Conservation (phyloP, 2,888 invertebrate genomes). For the Herminia tarsipennalis region DNA sequence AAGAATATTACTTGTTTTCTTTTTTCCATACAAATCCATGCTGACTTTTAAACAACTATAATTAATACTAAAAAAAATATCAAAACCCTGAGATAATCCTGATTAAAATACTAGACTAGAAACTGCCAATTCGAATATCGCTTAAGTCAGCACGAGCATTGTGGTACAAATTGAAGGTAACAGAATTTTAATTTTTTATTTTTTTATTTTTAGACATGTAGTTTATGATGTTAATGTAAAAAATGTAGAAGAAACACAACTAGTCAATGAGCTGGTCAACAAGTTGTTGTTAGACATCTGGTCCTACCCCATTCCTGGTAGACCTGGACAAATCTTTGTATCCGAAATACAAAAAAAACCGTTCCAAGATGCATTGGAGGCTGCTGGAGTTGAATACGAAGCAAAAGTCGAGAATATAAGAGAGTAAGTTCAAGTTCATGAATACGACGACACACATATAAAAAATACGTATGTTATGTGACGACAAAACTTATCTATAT, state of each 20-base stretch:
- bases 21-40: neutral
- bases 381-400: constrained; percentile 47
- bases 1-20: constrained; percentile 25
- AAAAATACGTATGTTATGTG: neutral
- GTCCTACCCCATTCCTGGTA: constrained; percentile 51
- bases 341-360: constrained; percentile 42
- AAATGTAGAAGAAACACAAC: constrained; percentile 46
- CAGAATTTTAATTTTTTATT: neutral
- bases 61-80: no score
- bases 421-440: constrained; percentile 69
- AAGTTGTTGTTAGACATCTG: constrained; percentile 56
- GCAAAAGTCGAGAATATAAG: constrained; percentile 58
- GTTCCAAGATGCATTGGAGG: constrained; percentile 49
- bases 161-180: neutral
- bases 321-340: constrained; percentile 56
- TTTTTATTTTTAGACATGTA: constrained; percentile 51
- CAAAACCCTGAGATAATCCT: no score
- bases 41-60: no score
- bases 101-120: no score
- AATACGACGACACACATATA: no score
- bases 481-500: neutral
- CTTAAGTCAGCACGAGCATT: no score
- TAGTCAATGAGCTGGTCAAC: constrained; percentile 49
- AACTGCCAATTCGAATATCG: no score
- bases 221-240: constrained; percentile 58